Base-by-base conservation (phyloP, 2,113 vertebrate genomes). In the Platichthys stellatus region DNA sequence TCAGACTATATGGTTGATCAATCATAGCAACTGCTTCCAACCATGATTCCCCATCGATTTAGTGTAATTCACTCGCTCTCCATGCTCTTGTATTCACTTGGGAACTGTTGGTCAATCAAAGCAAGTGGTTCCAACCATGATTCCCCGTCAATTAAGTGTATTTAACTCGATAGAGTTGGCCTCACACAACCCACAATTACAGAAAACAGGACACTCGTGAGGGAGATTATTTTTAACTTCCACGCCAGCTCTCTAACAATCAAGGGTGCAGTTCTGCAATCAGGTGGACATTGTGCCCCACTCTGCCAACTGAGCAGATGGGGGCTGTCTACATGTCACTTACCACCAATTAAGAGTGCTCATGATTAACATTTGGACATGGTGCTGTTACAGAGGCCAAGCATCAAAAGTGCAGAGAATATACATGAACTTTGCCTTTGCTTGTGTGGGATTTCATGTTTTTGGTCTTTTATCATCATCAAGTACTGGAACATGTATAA, bases 251-350 rank as follows among this genome's bases (percentile, higher is more conserved):
- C 28, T 65, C 1, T 61, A 1, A 9, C 1, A 53, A 49, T 65
- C 69, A 67, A 31, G 31, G 5, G 31, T 31, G 6, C 31, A 31
- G 18, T 51, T 18, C 18, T 18, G 14, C 47, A 51, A 51, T 18
- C 63, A 23, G 38, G 4, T 53, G 65, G 66, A 68, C 63, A 67
- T 63, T 1, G 4, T 15, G 60, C 15, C 40, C 38, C 66, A 57
- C 26, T 8, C 26, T 24, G 49, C 26, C 17, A 49, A 14, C 6
- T 53, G 57, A n/a, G 15, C 20, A 66, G 47, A 14, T 47, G n/a
- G 35, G 9, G 47, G 57, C 24, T 9, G 13, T 57, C n/a, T 21
- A 72, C 26, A 24, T 20, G 47, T 67, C 57, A 67, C 65, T 57
- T 15, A 28, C 18, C 17, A 45, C 35, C 26, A 47, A 58, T 18